These are phyloP conservation scores for Micromys minutus DNA, from an alignment of 2,113 vertebrate species.

Conservation along the genomic window DNA sequence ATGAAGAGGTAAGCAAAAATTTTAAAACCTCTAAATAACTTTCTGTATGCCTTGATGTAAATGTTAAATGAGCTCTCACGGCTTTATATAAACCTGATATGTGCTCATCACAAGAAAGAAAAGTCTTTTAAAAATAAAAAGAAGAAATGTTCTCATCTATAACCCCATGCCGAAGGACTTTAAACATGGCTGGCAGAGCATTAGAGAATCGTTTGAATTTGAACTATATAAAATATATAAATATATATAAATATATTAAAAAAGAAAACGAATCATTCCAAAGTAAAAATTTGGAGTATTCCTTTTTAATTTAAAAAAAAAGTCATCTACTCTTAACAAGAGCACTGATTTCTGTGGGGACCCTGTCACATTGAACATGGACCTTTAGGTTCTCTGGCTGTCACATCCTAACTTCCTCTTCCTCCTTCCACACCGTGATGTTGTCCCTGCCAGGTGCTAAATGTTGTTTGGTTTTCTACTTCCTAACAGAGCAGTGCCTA, in stretches of 20 bases:
- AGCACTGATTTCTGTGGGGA: not conserved
- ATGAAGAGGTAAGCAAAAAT: not conserved
- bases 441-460: not conserved
- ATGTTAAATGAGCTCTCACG: not conserved
- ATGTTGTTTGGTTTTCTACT: not conserved
- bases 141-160: not conserved
- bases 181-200: not conserved
- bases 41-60: not conserved
- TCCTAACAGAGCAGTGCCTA: not conserved
- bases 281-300: slow-evolving; percentile 15
- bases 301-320: not conserved
- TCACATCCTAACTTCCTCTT: too few species aligned
- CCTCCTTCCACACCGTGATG: not conserved
- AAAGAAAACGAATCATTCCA: slow-evolving; percentile 21
- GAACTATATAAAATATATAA: not conserved
- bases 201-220: not conserved
- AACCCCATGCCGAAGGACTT: not conserved
- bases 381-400: not conserved
- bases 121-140: not conserved
- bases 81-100: not conserved
- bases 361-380: not conserved
- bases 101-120: not conserved
- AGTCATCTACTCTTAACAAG: not conserved
- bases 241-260: slow-evolving; percentile 38
- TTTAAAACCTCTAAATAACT: not conserved